These are phyloP conservation scores for Globodera ellingtonae DNA, from an alignment of 1,140 invertebrate genomes.

Conservation along the genomic window DNA sequence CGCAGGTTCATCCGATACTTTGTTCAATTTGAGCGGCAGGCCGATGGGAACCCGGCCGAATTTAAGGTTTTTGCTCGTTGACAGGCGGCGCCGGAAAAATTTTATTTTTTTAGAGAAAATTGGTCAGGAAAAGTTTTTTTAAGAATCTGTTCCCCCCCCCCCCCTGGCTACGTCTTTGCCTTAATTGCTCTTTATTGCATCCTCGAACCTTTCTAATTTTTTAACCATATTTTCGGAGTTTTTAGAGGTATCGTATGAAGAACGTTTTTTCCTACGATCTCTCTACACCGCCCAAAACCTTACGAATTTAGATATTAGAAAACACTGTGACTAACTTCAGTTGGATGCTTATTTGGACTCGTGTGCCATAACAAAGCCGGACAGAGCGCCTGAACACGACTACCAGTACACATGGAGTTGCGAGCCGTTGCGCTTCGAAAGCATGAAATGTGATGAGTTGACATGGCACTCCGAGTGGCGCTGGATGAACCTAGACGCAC, in stretches of 20 bases:
- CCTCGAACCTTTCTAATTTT: too few species aligned
- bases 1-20: background rate
- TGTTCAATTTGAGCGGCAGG: background rate
- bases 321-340: background rate
- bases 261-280: too few species aligned
- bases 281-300: too few species aligned
- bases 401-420: conserved; percentile 4
- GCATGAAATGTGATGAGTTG: background rate
- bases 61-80: background rate
- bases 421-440: conserved; percentile 4
- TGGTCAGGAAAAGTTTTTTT: background rate
- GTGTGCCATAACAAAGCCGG: background rate
- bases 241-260: too few species aligned
- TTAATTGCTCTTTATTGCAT: too few species aligned
- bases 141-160: too few species aligned
- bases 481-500: background rate
- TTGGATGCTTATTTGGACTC: conserved; percentile 4
- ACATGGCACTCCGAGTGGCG: conserved; percentile 6
- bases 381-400: background rate
- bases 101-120: background rate
- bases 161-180: too few species aligned
- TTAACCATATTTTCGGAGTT: too few species aligned
- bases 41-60: background rate
- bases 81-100: too few species aligned
- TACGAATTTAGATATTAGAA: too few species aligned